These are phyloP conservation scores for Propithecus deckenii DNA, from an alignment of 2,797 vertebrate species.

Conservation along the genomic window DNA sequence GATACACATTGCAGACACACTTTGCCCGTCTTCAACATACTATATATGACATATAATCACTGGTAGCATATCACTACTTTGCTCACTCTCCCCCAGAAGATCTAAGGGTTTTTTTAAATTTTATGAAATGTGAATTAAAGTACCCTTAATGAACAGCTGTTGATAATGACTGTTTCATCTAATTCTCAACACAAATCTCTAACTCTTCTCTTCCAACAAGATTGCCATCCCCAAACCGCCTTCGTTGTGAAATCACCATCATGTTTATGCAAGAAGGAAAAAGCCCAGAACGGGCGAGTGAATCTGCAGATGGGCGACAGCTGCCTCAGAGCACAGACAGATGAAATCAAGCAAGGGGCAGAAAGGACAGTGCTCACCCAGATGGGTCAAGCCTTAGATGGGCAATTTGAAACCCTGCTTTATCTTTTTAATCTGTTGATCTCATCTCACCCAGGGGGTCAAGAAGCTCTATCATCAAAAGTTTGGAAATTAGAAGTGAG, in stretches of 20 bases:
- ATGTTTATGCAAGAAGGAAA: not conserved
- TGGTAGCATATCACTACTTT: not conserved
- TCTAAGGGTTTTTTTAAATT: not conserved
- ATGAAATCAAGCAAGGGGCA: not conserved
- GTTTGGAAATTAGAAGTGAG: not conserved
- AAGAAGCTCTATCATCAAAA: not conserved
- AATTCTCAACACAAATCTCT: not conserved
- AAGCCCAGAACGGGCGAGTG: not conserved
- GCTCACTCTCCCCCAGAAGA: not conserved
- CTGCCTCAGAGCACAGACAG: not conserved
- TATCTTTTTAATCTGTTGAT: not conserved
- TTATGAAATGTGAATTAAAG: not conserved
- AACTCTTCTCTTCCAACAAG: not conserved
- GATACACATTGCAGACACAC: not conserved
- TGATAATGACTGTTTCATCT: not conserved
- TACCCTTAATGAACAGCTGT: not conserved
- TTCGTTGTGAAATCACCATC: not conserved
- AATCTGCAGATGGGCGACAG: not conserved
- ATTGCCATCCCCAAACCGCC: too few species aligned
- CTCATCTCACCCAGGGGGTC: not conserved
- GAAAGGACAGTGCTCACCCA: not conserved
- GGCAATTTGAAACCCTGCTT: not conserved
- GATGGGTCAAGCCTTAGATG: not conserved
- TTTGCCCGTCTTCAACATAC: not conserved
- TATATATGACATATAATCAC: too few species aligned